Conservation (phyloP, 2,888 invertebrate genomes). For the Strigamia crassipes region DNA sequence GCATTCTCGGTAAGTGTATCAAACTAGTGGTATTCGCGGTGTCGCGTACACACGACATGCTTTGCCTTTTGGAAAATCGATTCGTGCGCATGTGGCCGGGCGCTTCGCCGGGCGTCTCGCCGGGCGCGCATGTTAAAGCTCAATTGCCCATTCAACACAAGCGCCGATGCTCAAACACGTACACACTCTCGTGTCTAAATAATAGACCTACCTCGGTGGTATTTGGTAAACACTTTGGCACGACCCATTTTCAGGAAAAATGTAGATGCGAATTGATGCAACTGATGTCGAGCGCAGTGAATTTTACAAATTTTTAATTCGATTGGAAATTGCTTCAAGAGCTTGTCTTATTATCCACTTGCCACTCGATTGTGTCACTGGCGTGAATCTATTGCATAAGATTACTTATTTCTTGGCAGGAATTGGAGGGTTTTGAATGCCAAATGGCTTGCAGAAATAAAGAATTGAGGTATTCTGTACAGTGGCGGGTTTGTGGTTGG, state of each 20-base stretch:
- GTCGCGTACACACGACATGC: neutral
- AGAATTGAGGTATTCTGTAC: neutral
- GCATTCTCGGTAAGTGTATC: neutral
- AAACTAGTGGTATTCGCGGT: neutral
- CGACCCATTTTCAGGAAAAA: neutral
- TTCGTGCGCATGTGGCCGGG: neutral
- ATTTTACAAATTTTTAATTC: constrained; percentile 18
- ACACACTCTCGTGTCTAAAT: neutral
- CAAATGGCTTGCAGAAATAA: neutral
- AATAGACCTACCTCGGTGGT: constrained; percentile 23
- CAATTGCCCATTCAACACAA: neutral
- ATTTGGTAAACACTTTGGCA: neutral
- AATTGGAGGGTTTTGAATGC: neutral
- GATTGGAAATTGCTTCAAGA: neutral
- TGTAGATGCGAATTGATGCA: neutral
- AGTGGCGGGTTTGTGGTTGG: neutral
- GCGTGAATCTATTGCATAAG: constrained; percentile 17
- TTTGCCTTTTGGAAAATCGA: constrained; percentile 19
- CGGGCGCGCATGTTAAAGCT: neutral
- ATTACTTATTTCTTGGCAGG: constrained; percentile 7
- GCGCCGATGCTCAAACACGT: neutral
- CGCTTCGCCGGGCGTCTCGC: too few relatives aligned
- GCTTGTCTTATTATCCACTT: constrained; percentile 33
- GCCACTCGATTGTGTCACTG: constrained; percentile 12
- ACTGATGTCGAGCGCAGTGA: neutral